phyloP scores from a whole-genome alignment of 2,888 invertebrate genomes.

The Drosophila birchii region DNA sequence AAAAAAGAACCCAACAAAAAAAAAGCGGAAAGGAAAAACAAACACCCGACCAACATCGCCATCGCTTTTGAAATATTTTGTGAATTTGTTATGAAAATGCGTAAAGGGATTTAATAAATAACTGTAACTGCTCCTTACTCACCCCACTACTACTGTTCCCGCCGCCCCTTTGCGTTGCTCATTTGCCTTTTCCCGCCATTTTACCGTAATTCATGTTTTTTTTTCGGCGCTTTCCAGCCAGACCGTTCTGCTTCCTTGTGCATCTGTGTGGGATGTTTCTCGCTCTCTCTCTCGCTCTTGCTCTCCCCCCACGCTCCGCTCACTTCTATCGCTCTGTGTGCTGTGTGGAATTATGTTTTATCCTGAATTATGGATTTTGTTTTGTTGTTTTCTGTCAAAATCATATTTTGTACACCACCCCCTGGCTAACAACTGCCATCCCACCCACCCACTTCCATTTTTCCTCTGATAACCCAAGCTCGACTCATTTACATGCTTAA shows the following conservation, averaged over 20 bases:
- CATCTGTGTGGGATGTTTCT: conserved; percentile 65
- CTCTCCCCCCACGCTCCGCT: conserved; percentile 11
- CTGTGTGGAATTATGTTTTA: conserved; percentile 82
- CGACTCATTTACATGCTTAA: conserved; percentile 78
- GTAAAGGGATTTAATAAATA: conserved; percentile 84
- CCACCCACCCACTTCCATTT: conserved; percentile 14
- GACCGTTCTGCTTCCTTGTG: conserved; percentile 61
- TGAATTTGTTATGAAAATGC: conserved; percentile 84
- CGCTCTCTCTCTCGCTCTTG: conserved; percentile 14
- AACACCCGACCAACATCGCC: conserved; percentile 28
- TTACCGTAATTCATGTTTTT: conserved; percentile 53
- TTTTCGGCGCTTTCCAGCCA: conserved; percentile 48
- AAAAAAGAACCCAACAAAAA: conserved; percentile 1
- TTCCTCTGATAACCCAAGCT: conserved; percentile 50
- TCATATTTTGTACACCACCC: conserved; percentile 77
- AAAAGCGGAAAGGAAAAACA: conserved; percentile 1
- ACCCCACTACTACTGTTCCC: conserved; percentile 14
- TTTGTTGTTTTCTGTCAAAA: conserved; percentile 84
- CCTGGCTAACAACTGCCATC: conserved; percentile 17
- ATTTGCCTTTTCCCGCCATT: conserved; percentile 46
- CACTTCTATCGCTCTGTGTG: conserved; percentile 45
- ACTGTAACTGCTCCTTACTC: conserved; percentile 80
- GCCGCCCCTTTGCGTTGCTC: conserved; percentile 21
- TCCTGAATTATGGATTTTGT: conserved; percentile 84
- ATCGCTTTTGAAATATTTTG: conserved; percentile 77